Base-by-base conservation (phyloP, 2,888 invertebrate species). In the Ornithoptera priamus region DNA sequence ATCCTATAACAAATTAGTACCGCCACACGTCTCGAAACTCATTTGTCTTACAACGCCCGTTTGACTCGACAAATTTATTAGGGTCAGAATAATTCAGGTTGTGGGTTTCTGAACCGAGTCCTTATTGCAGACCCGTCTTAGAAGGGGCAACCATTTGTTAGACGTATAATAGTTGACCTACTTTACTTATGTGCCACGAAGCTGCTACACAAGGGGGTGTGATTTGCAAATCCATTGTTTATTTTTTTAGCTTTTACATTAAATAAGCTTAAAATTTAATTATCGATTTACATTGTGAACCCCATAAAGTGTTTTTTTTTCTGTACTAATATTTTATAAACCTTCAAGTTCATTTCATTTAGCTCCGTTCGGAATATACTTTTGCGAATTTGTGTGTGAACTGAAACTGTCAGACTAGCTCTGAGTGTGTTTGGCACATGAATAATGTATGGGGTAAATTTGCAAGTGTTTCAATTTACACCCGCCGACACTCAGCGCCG, bases 401-500 rank as follows among this genome's bases (percentile, higher is more conserved):
- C 85, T 84, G 86, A 84, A 86, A 85, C 86, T 85, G 87, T 85
- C 82, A 82, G 83, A 67, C 73, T 77, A 77, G 78, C 78, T 80
- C 75, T 76, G 81, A 86, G 89, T 87, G 89, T 89, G 89, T 91
- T 90, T 85, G 86, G 82, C 73, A 80, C 83, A 92, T 92, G 92
- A 92, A 92, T 92, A 91, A 92, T 91, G 90, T 89, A 92, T 90
- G 83, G 88, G 81, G 89, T 87, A 90, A 92, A 92, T 92, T 92
- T 92, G 92, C 91, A 90, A 92, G 92, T 92, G 92, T 92, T 92
- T 92, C 92, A 92, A 92, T 92, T 92, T 92, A 92, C 92, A 87
- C 92, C 90, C 88, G 82, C 76, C 88, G 85, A 82, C 87, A 87
- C 89, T 88, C 86, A 77, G 81, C 81, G 81, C 83, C 83, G 84